Percentiles rank a stretch among this genome's conserved stretches.
Evolutionary conservation across 2,888 invertebrate species (phyloP).

Genomic region (Ennomos quercinarius): DNA sequence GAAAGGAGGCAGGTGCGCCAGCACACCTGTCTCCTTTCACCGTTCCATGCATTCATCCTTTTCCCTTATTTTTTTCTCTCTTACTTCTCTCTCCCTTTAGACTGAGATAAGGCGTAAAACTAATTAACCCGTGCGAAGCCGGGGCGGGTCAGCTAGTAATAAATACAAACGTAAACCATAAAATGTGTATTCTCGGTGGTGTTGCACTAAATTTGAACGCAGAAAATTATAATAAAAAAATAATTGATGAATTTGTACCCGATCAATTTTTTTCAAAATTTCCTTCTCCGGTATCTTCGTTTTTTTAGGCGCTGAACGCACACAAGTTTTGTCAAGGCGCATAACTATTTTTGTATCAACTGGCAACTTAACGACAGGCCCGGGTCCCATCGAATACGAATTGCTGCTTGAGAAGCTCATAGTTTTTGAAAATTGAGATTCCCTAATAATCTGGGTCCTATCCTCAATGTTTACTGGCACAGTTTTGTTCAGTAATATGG

Average conservation of each 20-base stretch:
- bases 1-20: too few relatives aligned
- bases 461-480: neutral
- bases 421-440: slow-evolving; percentile 26
- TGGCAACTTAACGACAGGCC: slow-evolving; percentile 69
- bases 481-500: neutral
- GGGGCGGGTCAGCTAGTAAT: too few relatives aligned
- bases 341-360: slow-evolving; percentile 62
- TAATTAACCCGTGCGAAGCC: too few relatives aligned
- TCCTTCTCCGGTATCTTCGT: slow-evolving; percentile 42
- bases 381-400: slow-evolving; percentile 56
- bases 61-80: too few relatives aligned
- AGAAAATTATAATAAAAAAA: too few relatives aligned
- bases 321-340: slow-evolving; percentile 48
- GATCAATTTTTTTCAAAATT: slow-evolving; percentile 56
- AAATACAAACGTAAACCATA: too few relatives aligned
- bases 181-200: too few relatives aligned
- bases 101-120: too few relatives aligned
- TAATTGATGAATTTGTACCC: slow-evolving; percentile 41
- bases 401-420: slow-evolving; percentile 33
- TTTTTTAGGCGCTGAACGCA: slow-evolving; percentile 37
- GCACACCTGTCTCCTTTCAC: too few relatives aligned
- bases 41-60: too few relatives aligned
- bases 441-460: neutral
- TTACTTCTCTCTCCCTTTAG: too few relatives aligned
- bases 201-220: too few relatives aligned